Evolutionary conservation across 23 tunicate genomes (phyloP).

Genomic region (Trididemnum nubilum): DNA sequence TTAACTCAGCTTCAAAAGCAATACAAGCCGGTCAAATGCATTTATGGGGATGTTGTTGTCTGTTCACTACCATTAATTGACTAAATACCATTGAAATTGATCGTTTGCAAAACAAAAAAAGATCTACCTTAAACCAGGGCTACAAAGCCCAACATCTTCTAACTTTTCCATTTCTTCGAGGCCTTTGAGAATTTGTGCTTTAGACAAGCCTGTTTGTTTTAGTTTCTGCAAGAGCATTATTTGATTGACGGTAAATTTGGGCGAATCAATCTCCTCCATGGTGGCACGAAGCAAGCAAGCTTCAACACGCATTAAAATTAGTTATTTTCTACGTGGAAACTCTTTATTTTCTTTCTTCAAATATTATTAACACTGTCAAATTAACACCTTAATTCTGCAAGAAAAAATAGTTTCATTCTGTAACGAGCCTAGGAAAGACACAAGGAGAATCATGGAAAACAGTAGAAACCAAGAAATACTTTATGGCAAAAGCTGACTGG

Average conservation of each 20-base stretch:
- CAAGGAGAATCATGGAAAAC: too few relatives aligned
- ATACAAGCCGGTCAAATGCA: too few relatives aligned
- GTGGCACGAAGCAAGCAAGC: neutral
- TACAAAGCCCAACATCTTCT: conserved; percentile 68
- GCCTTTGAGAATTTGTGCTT: conserved; percentile 81
- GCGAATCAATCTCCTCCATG: conserved; percentile 73
- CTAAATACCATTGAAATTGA: too few relatives aligned
- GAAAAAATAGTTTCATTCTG: too few relatives aligned
- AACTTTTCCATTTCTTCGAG: conserved; percentile 93
- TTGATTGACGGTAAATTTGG: conserved; percentile 91
- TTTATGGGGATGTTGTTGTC: too few relatives aligned
- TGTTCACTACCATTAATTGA: neutral
- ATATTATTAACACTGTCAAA: too few relatives aligned
- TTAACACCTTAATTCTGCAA: too few relatives aligned
- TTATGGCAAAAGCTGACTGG: too few relatives aligned
- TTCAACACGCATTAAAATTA: conserved; percentile 30
- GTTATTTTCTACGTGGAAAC: conserved; percentile 13
- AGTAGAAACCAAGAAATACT: too few relatives aligned
- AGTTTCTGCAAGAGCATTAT: conserved; percentile 91
- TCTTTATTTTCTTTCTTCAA: neutral
- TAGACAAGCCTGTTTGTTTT: conserved; percentile 79
- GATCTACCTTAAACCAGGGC: conserved; percentile 49
- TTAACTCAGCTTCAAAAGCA: too few relatives aligned
- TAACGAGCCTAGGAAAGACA: too few relatives aligned
- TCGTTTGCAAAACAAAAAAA: neutral